phyloP scores from a whole-genome alignment of 2,797 vertebrate genomes.

The Euthynnus affinis region DNA sequence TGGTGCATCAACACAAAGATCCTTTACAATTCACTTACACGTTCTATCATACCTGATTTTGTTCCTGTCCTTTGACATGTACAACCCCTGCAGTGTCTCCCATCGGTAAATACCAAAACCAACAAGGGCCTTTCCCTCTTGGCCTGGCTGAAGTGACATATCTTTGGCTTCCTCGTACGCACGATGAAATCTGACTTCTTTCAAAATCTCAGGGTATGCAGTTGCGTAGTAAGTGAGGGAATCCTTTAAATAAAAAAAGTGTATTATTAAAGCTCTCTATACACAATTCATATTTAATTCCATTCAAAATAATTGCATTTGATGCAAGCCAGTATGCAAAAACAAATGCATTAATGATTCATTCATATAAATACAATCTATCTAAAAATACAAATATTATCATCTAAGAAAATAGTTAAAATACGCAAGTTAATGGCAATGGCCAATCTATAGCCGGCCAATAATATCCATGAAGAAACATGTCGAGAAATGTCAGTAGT shows the following conservation, averaged over 20 bases:
- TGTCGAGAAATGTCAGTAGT: no score
- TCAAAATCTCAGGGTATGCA: background rate
- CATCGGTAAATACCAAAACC: accelerated
- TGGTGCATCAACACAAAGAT: background rate
- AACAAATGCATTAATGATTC: no score
- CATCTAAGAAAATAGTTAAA: no score
- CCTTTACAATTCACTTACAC: background rate
- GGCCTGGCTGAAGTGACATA: background rate
- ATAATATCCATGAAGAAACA: no score
- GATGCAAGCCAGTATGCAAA: no score
- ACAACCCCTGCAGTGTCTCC: background rate
- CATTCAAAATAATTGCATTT: no score
- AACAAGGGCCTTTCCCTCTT: background rate
- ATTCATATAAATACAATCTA: no score
- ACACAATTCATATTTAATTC: background rate
- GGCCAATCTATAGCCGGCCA: no score
- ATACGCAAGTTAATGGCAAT: no score
- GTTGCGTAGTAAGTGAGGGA: background rate
- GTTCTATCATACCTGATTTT: constrained; percentile 6
- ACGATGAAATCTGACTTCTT: background rate
- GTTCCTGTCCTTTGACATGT: background rate
- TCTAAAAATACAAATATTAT: no score
- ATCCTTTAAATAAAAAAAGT: background rate
- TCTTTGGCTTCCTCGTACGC: background rate
- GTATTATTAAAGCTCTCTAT: background rate